Base-by-base conservation (phyloP, 2,888 invertebrate species). In the Dasysyrphus albostriatus region DNA sequence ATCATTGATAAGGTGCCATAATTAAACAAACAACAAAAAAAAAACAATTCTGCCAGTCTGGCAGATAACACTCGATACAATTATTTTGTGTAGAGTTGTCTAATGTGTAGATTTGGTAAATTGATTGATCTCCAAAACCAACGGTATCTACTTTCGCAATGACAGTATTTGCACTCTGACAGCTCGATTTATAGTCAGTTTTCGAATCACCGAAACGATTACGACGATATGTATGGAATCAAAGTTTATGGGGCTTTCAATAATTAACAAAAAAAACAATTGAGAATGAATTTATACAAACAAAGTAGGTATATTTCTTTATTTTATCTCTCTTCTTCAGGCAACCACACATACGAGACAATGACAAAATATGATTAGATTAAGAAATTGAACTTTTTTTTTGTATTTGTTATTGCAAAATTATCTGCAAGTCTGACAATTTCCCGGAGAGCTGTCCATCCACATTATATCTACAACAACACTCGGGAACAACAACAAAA, bases 321-420 rank as follows among this genome's bases (percentile, higher is more conserved):
- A 24, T 67, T 34, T 77, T 59, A 67, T 69, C 61, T 69, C 51
- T 67, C 65, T 69, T 39, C 65, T 56, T 59, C 73, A 29, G 61
- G 51, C 59, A 42, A 61, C 61, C 24, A 37, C 34, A 59, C 3
- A 37, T 5, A 32, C 39, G 56, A n/a, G n/a, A 69, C 65, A 63
- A 49, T 67, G 67, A 67, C 67, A 44, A 44, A 44, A 65, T 69
- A 51, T 63, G 81, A 83, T 83, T 83, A 83, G 83, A 83, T 83
- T 83, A 74, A 51, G 47, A 42, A 44, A 59, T 47, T 49, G 37
- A 67, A 37, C 61, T 63, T 16, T 74, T 49, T 76, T 29, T 16
- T 44, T 74, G 16, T 16, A 7, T 58, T 47, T 37, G 37, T 49
- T 65, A 29, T 29, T 42, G 42, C 39, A 61, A 69, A 19, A 42